Percentiles rank a stretch among this genome's conserved stretches.
Evolutionary conservation across 64 coral and sea anemone species (phyloP).

Genomic region (Montipora capricornis): DNA sequence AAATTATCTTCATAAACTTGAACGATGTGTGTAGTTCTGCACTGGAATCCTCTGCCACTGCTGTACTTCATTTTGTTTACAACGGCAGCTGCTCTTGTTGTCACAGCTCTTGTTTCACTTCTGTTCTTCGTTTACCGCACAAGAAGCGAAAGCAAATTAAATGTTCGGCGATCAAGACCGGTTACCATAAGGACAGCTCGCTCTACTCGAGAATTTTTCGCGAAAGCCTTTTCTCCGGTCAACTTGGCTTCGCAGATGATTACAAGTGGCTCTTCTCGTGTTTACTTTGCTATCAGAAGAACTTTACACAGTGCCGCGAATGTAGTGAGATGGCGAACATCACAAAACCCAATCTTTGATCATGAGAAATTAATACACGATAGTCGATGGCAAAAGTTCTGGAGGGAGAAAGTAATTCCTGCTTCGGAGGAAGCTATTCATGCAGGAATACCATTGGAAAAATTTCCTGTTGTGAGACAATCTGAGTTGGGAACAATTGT

Average conservation of each 20-base stretch:
- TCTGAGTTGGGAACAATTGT: constrained; percentile 84
- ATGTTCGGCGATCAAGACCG: neutral
- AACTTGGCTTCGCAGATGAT: constrained; percentile 72
- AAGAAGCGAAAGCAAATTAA: constrained; percentile 44
- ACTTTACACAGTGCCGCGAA: constrained; percentile 55
- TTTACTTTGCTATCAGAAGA: constrained; percentile 73
- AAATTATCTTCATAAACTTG: neutral
- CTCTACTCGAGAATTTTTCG: neutral
- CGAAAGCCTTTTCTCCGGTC: constrained; percentile 37
- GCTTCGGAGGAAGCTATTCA: constrained; percentile 73
- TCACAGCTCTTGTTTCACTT: constrained; percentile 21
- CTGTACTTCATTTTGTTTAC: constrained; percentile 75
- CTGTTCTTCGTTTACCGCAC: constrained; percentile 45
- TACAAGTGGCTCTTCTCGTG: constrained; percentile 16
- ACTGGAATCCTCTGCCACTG: constrained; percentile 71
- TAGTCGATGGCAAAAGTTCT: constrained; percentile 88
- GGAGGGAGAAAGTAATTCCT: constrained; percentile 92
- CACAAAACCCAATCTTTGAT: constrained; percentile 58
- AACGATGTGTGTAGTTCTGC: constrained; percentile 71
- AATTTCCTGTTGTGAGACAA: constrained; percentile 86
- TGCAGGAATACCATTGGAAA: constrained; percentile 73
- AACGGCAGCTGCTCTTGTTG: constrained; percentile 6
- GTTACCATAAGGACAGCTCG: constrained; percentile 42
- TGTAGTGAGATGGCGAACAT: constrained; percentile 82
- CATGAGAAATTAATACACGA: constrained; percentile 72